Conservation (phyloP, 2,888 invertebrate genomes). For the Paralinhomoeus sp. region DNA sequence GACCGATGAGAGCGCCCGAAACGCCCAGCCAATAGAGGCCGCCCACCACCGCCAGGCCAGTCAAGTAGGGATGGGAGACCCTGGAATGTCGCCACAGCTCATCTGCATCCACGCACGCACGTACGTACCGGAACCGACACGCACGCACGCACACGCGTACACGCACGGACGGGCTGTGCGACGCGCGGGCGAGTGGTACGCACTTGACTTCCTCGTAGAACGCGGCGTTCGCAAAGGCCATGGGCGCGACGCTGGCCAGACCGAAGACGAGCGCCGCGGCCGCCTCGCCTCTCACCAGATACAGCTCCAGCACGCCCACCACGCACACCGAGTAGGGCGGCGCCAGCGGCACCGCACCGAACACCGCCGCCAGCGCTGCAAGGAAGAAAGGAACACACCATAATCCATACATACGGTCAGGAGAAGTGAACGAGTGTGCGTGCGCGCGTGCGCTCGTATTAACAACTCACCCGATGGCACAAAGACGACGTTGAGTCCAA, state of each 20-base stretch:
- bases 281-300: constrained; percentile 66
- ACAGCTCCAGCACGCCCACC: constrained; percentile 78
- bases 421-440: too few species aligned
- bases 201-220: constrained; percentile 83
- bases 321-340: constrained; percentile 85
- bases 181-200: too few species aligned
- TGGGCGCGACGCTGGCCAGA: constrained; percentile 62
- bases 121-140: not conserved
- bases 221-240: constrained; percentile 71
- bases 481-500: constrained; percentile 76
- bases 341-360: constrained; percentile 83
- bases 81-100: constrained; percentile 34
- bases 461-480: constrained; percentile 65
- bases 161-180: too few species aligned
- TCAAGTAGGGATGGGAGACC: constrained; percentile 82
- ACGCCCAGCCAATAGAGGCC: constrained; percentile 90
- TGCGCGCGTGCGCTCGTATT: too few species aligned
- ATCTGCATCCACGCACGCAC: not conserved
- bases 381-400: too few species aligned
- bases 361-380: constrained; percentile 59
- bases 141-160: too few species aligned
- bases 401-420: not conserved
- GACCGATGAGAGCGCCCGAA: constrained; percentile 88
- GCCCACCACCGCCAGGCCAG: constrained; percentile 84
- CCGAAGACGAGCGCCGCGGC: constrained; percentile 56